A percentile compares a stretch with the other conserved stretches of the same genome.
phyloP scores from a whole-genome alignment of 2,888 invertebrate genomes.

The Matsumyia berberina region DNA sequence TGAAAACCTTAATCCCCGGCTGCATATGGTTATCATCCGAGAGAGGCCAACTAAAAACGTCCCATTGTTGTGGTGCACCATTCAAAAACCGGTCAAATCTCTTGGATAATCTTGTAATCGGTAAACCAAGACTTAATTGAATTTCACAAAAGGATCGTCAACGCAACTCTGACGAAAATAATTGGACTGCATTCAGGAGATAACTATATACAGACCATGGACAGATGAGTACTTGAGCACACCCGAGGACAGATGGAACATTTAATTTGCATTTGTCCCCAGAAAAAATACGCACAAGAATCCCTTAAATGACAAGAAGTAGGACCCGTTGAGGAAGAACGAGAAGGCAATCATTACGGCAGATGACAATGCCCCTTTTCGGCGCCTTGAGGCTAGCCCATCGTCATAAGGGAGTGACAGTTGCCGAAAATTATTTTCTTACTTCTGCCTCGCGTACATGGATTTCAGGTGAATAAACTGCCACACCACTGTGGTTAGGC shows the following conservation, averaged over 20 bases:
- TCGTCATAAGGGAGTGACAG: constrained; percentile 63
- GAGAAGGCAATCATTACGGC: neutral
- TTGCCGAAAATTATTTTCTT: constrained; percentile 51
- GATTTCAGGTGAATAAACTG: constrained; percentile 60
- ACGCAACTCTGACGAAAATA: constrained; percentile 40
- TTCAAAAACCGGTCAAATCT: constrained; percentile 51
- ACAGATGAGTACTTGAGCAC: constrained; percentile 41
- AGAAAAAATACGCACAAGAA: constrained; percentile 20
- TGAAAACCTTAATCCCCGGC: neutral
- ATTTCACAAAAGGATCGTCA: constrained; percentile 41
- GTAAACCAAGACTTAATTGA: constrained; percentile 59
- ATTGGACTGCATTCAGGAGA: constrained; percentile 54
- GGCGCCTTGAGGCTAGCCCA: constrained; percentile 56
- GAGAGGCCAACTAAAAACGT: neutral
- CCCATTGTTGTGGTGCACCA: constrained; percentile 13
- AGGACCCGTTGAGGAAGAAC: neutral
- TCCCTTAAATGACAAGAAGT: constrained; percentile 9
- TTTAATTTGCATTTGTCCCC: constrained; percentile 61
- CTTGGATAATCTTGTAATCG: constrained; percentile 64
- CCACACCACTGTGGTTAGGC: constrained; percentile 30
- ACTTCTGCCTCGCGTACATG: constrained; percentile 14
- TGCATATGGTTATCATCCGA: neutral
- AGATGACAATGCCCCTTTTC: constrained; percentile 48
- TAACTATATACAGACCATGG: constrained; percentile 22
- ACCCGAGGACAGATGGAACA: constrained; percentile 70